phyloP scores from a whole-genome alignment of 2,113 vertebrate species.

The Naja naja region DNA sequence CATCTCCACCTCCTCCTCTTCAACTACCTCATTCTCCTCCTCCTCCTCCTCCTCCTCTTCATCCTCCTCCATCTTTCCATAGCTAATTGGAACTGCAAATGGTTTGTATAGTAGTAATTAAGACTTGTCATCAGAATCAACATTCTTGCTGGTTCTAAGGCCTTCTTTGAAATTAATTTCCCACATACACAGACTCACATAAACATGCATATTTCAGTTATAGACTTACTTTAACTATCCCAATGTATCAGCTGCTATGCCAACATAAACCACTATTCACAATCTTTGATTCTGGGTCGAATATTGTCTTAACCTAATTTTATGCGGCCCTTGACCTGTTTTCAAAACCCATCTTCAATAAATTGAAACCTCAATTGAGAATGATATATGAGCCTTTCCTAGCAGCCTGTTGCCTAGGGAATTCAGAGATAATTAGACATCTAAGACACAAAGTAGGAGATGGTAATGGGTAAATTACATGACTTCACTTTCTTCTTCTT shows the following conservation, averaged over 20 bases:
- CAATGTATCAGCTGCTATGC: neutral
- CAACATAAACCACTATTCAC: neutral
- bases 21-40: too few relatives aligned
- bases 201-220: neutral
- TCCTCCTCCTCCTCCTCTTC: neutral
- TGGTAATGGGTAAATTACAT: neutral
- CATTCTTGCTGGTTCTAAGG: neutral
- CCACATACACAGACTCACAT: neutral
- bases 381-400: neutral
- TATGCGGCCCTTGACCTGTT: neutral
- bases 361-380: neutral
- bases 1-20: too few relatives aligned
- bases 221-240: neutral
- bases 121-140: neutral
- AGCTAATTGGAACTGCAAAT: neutral
- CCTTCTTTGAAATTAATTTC: neutral
- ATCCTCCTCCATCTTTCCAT: neutral
- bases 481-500: neutral
- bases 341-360: neutral
- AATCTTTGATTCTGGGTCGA: neutral
- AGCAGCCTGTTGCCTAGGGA: neutral
- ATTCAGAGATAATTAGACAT: neutral
- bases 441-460: neutral
- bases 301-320: neutral
- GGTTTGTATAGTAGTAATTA: neutral